Evolutionary conservation across 2,888 invertebrate genomes (phyloP).

Genomic region (Hemithea aestivaria): DNA sequence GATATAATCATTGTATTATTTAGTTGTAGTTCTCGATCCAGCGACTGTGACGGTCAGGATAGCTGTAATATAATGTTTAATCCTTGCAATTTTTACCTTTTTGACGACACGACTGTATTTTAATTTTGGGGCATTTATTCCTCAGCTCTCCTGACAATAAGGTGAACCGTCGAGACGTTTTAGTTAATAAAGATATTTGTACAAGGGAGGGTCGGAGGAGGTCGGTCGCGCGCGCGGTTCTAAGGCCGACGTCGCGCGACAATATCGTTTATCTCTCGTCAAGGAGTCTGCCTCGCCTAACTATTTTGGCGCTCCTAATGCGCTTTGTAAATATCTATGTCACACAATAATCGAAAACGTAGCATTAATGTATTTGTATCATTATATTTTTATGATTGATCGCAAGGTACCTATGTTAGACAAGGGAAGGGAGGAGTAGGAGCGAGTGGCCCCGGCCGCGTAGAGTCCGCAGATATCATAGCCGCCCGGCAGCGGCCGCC

Average conservation of each 20-base stretch:
- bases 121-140: conserved; percentile 64
- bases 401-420: conserved; percentile 71
- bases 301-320: conserved; percentile 63
- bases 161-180: conserved; percentile 59
- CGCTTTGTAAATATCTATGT: conserved; percentile 79
- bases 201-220: conserved; percentile 29
- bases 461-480: conserved; percentile 47
- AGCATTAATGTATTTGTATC: conserved; percentile 78
- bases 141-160: conserved; percentile 65
- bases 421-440: conserved; percentile 54
- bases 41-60: conserved; percentile 60
- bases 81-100: conserved; percentile 52
- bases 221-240: conserved; percentile 20
- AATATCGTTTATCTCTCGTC: conserved; percentile 39
- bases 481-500: conserved; percentile 33
- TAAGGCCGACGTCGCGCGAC: conserved; percentile 17
- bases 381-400: conserved; percentile 79
- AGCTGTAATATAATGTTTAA: conserved; percentile 43
- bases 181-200: conserved; percentile 72
- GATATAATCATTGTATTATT: conserved; percentile 43
- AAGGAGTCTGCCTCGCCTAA: conserved; percentile 67
- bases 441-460: conserved; percentile 51
- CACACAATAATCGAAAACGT: conserved; percentile 78
- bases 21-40: conserved; percentile 53
- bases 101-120: conserved; percentile 63